phyloP scores from a whole-genome alignment of 2,888 invertebrate genomes.

The Anthophora plumipes region DNA sequence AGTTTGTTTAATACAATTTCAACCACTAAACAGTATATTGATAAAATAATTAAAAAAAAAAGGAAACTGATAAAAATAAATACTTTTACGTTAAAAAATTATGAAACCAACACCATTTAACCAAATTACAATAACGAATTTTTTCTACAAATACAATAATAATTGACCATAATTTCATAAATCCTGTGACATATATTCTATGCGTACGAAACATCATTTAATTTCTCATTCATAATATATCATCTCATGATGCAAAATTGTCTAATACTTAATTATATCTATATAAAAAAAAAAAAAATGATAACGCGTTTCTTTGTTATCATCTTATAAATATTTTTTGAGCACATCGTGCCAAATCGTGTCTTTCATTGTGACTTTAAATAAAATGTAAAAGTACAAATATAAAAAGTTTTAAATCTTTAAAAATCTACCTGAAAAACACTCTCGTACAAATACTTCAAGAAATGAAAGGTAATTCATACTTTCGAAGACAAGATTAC shows the following conservation, averaged over 20 bases:
- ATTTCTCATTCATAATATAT: not conserved
- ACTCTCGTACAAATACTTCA: conserved; percentile 1
- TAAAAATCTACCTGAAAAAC: conserved; percentile 6
- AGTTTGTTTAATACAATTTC: not conserved
- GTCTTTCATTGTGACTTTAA: not conserved
- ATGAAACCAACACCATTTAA: conserved; percentile 4
- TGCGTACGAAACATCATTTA: not conserved
- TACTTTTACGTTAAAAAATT: not conserved
- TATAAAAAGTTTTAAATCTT: conserved; percentile 4
- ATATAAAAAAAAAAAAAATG: too few species aligned
- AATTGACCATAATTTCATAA: not conserved
- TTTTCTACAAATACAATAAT: conserved; percentile 8
- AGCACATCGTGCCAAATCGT: not conserved
- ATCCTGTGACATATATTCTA: not conserved
- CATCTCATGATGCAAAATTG: too few species aligned
- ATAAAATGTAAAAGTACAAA: not conserved
- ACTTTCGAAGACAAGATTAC: not conserved
- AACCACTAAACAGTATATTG: not conserved
- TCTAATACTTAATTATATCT: conserved; percentile 1
- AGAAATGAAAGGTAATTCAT: not conserved
- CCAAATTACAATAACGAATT: not conserved
- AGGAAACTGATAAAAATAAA: not conserved
- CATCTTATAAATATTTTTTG: not conserved
- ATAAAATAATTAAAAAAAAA: not conserved
- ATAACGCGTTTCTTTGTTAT: not conserved